Evolutionary conservation across 1,140 invertebrate species (phyloP).

Genomic region (Philopotamus ludificatus): DNA sequence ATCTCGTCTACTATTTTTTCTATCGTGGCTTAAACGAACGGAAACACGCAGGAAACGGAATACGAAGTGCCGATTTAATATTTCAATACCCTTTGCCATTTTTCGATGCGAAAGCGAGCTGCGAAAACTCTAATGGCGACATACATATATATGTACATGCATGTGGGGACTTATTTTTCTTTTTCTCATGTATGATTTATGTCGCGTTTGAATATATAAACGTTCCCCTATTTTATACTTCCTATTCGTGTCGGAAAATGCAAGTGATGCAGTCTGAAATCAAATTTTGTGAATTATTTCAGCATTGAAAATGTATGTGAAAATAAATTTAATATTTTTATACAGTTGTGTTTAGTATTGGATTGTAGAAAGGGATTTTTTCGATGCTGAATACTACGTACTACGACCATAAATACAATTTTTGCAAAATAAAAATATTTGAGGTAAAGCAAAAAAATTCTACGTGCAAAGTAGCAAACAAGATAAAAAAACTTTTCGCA

Average conservation of each 20-base stretch:
- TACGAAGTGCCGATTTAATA: conserved; percentile 10
- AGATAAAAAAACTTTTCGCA: conserved; percentile 9
- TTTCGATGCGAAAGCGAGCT: neutral
- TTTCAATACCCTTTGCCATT: conserved; percentile 13
- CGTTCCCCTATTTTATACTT: too few species aligned
- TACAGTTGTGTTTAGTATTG: neutral
- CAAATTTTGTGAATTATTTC: too few species aligned
- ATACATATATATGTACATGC: too few species aligned
- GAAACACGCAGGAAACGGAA: conserved; percentile 11
- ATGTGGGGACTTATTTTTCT: conserved; percentile 16
- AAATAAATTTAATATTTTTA: conserved; percentile 6
- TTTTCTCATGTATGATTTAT: too few species aligned
- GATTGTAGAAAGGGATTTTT: neutral
- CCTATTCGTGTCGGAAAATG: too few species aligned
- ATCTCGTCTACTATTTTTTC: neutral
- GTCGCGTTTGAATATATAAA: too few species aligned
- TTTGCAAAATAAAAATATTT: neutral
- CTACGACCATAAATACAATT: neutral
- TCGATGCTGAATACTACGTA: neutral
- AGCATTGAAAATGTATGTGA: too few species aligned
- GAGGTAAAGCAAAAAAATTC: conserved; percentile 4
- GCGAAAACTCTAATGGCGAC: neutral
- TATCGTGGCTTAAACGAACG: conserved; percentile 15
- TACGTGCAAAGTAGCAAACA: neutral
- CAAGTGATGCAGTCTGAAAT: too few species aligned